phyloP scores from a whole-genome alignment of 2,797 vertebrate genomes.

The Hirundo rustica region DNA sequence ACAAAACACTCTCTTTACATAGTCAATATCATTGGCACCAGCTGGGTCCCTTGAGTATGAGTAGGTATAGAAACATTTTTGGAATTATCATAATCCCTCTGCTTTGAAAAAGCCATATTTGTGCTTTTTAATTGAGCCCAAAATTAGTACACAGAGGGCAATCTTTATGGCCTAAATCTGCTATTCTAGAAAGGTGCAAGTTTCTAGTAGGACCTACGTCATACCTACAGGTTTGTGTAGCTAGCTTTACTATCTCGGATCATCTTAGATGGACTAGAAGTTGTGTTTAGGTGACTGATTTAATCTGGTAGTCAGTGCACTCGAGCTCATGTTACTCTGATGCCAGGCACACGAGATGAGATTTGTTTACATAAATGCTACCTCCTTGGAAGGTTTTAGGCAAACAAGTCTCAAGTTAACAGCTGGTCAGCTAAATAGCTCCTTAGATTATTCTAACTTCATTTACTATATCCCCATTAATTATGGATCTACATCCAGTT shows the following conservation, averaged over 20 bases:
- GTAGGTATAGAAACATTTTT: background rate
- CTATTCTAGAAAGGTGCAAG: background rate
- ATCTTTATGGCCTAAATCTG: background rate
- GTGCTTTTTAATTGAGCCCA: background rate
- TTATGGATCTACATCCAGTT: background rate
- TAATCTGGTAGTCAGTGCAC: background rate
- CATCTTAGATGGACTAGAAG: background rate
- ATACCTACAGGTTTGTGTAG: background rate
- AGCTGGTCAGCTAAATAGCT: background rate
- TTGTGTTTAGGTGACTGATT: background rate
- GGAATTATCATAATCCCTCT: background rate
- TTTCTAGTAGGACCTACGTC: background rate
- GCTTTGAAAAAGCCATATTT: background rate
- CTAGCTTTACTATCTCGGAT: background rate
- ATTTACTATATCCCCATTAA: background rate
- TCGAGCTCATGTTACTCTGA: background rate
- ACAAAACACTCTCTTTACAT: background rate
- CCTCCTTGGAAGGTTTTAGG: background rate
- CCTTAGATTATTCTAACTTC: background rate
- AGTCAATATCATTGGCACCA: background rate
- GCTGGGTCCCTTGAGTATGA: background rate
- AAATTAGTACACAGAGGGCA: background rate
- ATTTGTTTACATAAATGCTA: background rate
- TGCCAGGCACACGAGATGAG: background rate
- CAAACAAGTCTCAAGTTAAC: background rate